A percentile compares a stretch with the other conserved stretches of the same genome.
These are phyloP conservation scores for Podarcis siculus DNA, from an alignment of 2,797 vertebrate species.

Conservation along the genomic window DNA sequence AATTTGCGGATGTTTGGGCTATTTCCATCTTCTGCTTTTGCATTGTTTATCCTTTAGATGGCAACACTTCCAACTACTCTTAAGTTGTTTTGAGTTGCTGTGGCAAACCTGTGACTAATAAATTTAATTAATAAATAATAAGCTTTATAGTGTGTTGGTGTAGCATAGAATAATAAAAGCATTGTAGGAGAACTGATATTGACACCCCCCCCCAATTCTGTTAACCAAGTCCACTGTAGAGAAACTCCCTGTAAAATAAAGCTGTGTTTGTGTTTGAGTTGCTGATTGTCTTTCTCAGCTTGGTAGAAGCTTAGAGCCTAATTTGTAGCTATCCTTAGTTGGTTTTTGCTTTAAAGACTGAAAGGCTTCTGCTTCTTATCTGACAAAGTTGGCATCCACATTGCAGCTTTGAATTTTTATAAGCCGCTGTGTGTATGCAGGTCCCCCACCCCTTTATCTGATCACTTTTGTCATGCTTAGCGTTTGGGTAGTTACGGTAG, in stretches of 20 bases:
- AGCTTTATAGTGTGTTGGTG: neutral
- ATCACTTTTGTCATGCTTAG: neutral
- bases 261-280: neutral
- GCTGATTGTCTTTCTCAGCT: conserved; percentile 10
- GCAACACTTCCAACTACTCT: neutral
- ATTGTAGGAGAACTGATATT: neutral
- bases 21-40: neutral
- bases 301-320: neutral
- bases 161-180: neutral
- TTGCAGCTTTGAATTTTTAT: neutral
- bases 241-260: neutral
- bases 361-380: neutral
- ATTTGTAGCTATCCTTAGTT: neutral
- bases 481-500: neutral
- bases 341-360: neutral
- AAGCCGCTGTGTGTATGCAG: neutral
- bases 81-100: too few species aligned
- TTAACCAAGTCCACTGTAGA: too few species aligned
- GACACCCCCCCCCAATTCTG: neutral
- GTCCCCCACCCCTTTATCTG: neutral
- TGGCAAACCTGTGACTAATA: too few species aligned
- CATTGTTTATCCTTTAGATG: neutral
- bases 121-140: too few species aligned
- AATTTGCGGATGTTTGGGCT: neutral
- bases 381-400: neutral